phyloP scores from a whole-genome alignment of 2,113 vertebrate species.

The Dipodomys stephensi region DNA sequence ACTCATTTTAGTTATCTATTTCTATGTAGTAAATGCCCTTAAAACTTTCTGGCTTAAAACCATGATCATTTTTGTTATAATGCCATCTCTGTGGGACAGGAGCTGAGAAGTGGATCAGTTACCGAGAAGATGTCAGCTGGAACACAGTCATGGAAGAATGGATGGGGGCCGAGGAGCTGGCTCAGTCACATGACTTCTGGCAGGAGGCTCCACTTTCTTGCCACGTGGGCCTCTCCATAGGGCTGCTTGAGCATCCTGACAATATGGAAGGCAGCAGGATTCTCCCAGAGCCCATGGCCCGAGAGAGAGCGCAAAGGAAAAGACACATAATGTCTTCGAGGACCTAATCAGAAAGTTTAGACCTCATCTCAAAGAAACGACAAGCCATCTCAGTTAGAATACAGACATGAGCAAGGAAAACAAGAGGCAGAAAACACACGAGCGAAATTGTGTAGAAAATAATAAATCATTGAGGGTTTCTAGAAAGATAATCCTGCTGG shows the following conservation, averaged over 20 bases:
- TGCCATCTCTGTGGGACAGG: not conserved
- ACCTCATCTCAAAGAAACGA: not conserved
- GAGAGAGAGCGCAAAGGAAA: not conserved
- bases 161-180: not conserved
- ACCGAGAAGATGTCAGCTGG: not conserved
- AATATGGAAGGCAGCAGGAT: not conserved
- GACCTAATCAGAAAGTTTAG: not conserved
- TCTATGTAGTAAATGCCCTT: not conserved
- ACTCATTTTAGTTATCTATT: not conserved
- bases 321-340: not conserved
- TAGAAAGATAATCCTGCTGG: not conserved
- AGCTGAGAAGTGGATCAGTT: not conserved
- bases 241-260: not conserved
- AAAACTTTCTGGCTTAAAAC: not conserved
- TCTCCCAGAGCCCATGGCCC: not conserved
- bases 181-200: rapidly evolving
- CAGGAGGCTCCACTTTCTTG: not conserved
- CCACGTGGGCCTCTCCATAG: not conserved
- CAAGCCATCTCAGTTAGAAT: not conserved
- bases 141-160: not conserved
- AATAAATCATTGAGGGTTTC: rapidly evolving
- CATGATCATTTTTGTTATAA: not conserved
- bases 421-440: not conserved
- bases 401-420: not conserved
- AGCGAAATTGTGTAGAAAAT: not conserved